Conservation (phyloP, 2,797 vertebrate species). For the Brotula barbata region DNA sequence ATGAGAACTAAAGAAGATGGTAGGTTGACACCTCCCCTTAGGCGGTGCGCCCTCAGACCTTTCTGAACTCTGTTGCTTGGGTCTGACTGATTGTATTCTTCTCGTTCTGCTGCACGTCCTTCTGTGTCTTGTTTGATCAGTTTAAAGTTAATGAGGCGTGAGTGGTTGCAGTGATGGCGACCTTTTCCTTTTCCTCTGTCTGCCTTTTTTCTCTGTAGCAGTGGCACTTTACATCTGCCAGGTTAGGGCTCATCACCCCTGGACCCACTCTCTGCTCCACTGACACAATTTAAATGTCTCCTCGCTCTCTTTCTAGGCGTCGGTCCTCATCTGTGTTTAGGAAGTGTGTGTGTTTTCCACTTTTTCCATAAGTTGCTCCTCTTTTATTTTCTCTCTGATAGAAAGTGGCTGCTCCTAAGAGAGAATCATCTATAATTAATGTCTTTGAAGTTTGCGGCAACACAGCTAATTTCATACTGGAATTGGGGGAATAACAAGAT, state of each 20-base stretch:
- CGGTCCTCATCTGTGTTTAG: conserved; percentile 6
- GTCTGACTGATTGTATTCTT: conserved; percentile 37
- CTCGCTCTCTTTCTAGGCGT: conserved; percentile 28
- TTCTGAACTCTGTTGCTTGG: conserved; percentile 20
- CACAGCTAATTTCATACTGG: conserved; percentile 66
- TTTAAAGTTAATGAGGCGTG: conserved; percentile 43
- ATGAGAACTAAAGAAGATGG: conserved; percentile 96
- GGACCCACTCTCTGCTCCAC: conserved; percentile 29
- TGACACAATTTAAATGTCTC: conserved; percentile 38
- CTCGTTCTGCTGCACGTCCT: conserved; percentile 15
- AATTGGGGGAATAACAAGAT: conserved; percentile 67
- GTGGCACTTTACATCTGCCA: conserved; percentile 34
- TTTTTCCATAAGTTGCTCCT: conserved; percentile 30
- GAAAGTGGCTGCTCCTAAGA: conserved; percentile 57
- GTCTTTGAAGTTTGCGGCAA: conserved; percentile 73
- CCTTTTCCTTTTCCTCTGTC: conserved; percentile 27
- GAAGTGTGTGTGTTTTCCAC: conserved; percentile 4
- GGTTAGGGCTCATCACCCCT: conserved; percentile 48
- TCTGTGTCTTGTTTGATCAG: conserved; percentile 40
- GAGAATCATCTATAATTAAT: conserved; percentile 72
- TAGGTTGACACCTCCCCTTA: conserved; percentile 77
- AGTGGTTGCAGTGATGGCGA: conserved; percentile 18
- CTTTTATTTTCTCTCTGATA: conserved; percentile 61
- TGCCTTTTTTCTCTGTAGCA: conserved; percentile 42
- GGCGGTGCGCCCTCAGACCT: conserved; percentile 30